Evolutionary conservation across 2,797 vertebrate genomes (phyloP).

Genomic region (Sebastes hubbsi): DNA sequence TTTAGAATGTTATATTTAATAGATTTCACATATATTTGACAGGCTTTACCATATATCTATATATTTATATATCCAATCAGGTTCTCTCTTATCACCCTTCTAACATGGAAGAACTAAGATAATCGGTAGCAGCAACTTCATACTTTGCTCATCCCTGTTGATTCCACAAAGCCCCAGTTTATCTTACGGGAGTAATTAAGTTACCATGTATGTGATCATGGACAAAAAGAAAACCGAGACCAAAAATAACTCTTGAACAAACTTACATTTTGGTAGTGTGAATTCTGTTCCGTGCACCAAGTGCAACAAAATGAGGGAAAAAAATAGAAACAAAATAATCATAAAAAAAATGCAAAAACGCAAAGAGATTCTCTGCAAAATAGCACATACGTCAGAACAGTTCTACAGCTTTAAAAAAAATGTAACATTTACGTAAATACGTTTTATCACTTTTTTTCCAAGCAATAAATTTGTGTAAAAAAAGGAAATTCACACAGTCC

Average conservation of each 20-base stretch:
- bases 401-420: constrained; percentile 91
- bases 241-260: constrained; percentile 75
- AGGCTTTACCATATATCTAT: constrained; percentile 63
- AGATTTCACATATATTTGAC: constrained; percentile 69
- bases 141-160: constrained; percentile 99
- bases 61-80: constrained; percentile 66
- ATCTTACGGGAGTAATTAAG: constrained; percentile 83
- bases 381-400: constrained; percentile 88
- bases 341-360: neutral
- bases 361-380: constrained; percentile 84
- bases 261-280: constrained; percentile 74
- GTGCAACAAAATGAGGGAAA: constrained; percentile 76
- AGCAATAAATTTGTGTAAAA: constrained; percentile 90
- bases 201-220: constrained; percentile 77
- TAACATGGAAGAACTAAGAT: constrained; percentile 89
- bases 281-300: constrained; percentile 84
- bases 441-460: constrained; percentile 84
- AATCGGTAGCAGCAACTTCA: constrained; percentile 97
- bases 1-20: constrained; percentile 62
- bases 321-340: constrained; percentile 44
- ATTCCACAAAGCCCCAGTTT: constrained; percentile 91
- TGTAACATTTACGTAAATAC: constrained; percentile 86
- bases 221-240: constrained; percentile 65
- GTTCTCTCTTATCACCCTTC: constrained; percentile 71
- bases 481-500: constrained; percentile 92